A percentile compares a stretch with the other conserved stretches of the same genome.
These are phyloP conservation scores for Lipotes vexillifer DNA, from an alignment of 2,113 vertebrate species.

Conservation along the genomic window DNA sequence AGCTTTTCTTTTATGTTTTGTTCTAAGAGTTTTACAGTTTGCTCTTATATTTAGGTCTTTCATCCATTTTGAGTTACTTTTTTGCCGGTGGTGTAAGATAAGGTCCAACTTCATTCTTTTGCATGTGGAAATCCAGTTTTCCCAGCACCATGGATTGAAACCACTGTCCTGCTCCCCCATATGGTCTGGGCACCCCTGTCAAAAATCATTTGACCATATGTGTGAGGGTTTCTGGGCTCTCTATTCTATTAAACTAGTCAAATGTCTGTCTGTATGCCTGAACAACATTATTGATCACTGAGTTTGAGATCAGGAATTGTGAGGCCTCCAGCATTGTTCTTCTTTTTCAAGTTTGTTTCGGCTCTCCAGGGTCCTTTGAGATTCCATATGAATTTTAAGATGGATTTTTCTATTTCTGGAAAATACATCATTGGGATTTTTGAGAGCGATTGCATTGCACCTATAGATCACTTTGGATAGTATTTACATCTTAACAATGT, in stretches of 20 bases:
- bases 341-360: not conserved
- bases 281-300: not conserved
- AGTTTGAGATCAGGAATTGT: not conserved
- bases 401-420: not conserved
- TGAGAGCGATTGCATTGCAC: not conserved
- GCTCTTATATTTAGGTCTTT: not conserved
- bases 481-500: not conserved
- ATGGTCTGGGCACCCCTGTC: not conserved
- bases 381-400: not conserved
- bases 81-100: not conserved
- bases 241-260: not conserved
- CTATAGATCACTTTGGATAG: not conserved
- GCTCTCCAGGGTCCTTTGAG: not conserved
- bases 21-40: not conserved
- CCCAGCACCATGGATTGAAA: not conserved
- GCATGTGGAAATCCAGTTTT: not conserved
- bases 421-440: not conserved
- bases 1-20: not conserved
- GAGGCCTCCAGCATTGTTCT: not conserved
- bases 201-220: not conserved
- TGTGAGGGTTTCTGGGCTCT: not conserved
- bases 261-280: not conserved
- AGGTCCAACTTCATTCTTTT: not conserved
- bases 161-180: not conserved
- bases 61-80: not conserved